These are phyloP conservation scores for Falco cherrug DNA, from an alignment of 2,797 vertebrate species.

Conservation along the genomic window DNA sequence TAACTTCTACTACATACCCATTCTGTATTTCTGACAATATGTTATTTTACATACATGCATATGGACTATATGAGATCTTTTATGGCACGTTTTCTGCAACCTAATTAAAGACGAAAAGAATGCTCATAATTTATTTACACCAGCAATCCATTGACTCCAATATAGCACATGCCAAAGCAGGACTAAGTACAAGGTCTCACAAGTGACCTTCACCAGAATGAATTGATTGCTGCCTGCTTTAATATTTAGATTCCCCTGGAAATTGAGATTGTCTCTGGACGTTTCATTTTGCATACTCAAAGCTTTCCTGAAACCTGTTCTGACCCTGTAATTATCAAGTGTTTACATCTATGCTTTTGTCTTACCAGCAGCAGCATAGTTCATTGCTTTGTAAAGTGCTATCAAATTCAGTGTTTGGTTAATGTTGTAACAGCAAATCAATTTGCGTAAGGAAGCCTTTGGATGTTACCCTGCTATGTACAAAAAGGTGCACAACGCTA, in stretches of 20 bases:
- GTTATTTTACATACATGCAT: neutral
- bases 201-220: neutral
- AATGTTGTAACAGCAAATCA: neutral
- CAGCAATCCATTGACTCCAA: neutral
- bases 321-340: neutral
- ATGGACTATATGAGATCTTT: neutral
- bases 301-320: neutral
- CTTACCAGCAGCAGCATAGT: neutral
- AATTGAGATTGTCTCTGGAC: neutral
- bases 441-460: neutral
- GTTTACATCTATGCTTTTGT: neutral
- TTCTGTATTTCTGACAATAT: neutral
- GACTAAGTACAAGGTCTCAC: neutral
- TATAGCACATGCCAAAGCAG: neutral
- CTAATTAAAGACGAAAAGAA: neutral
- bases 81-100: neutral
- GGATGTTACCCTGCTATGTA: neutral
- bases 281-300: neutral
- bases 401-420: neutral
- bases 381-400: neutral
- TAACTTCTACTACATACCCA: neutral
- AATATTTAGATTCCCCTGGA: neutral
- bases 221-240: neutral
- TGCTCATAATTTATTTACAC: neutral
- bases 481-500: neutral